A percentile compares a stretch with the other conserved stretches of the same genome.
These are phyloP conservation scores for Drosophila ustulata DNA, from an alignment of 2,888 invertebrate genomes.

Conservation along the genomic window DNA sequence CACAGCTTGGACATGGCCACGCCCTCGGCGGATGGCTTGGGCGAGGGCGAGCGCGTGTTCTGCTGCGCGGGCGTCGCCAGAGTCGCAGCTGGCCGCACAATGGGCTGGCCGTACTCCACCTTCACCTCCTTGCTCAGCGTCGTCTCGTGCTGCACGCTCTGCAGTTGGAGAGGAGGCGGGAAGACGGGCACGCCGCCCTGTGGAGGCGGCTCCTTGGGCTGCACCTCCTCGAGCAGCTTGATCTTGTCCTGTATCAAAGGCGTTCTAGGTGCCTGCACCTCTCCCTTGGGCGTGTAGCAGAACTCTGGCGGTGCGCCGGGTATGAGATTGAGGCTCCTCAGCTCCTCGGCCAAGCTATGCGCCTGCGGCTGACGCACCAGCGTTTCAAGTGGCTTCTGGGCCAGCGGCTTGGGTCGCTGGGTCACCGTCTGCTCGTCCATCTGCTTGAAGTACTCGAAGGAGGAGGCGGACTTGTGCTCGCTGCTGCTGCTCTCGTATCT, in stretches of 20 bases:
- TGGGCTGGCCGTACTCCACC: conserved; percentile 82
- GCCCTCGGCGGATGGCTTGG: conserved; percentile 88
- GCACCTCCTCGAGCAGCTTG: conserved; percentile 87
- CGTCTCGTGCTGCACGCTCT: conserved; percentile 75
- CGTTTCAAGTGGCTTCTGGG: conserved; percentile 56
- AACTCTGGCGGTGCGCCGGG: conserved; percentile 91
- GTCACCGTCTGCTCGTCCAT: conserved; percentile 84
- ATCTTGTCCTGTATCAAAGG: conserved; percentile 87
- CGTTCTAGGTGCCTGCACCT: conserved; percentile 80
- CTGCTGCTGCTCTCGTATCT: conserved; percentile 85
- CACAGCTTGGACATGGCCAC: conserved; percentile 89
- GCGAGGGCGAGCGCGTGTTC: conserved; percentile 85
- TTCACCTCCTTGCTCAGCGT: conserved; percentile 78
- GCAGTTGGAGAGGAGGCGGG: conserved; percentile 72
- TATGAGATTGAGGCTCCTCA: conserved; percentile 86
- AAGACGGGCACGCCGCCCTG: conserved; percentile 87
- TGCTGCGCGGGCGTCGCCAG: conserved; percentile 78
- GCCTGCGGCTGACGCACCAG: conserved; percentile 66
- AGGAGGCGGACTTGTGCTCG: conserved; percentile 88
- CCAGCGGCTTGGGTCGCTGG: conserved; percentile 61
- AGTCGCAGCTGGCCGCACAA: conserved; percentile 83
- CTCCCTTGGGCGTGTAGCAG: conserved; percentile 87
- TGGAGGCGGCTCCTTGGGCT: conserved; percentile 86
- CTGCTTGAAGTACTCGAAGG: conserved; percentile 89
- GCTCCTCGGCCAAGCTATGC: conserved; percentile 78